Base-by-base conservation (phyloP, 2,888 invertebrate species). In the Cosmia trapezina region DNA sequence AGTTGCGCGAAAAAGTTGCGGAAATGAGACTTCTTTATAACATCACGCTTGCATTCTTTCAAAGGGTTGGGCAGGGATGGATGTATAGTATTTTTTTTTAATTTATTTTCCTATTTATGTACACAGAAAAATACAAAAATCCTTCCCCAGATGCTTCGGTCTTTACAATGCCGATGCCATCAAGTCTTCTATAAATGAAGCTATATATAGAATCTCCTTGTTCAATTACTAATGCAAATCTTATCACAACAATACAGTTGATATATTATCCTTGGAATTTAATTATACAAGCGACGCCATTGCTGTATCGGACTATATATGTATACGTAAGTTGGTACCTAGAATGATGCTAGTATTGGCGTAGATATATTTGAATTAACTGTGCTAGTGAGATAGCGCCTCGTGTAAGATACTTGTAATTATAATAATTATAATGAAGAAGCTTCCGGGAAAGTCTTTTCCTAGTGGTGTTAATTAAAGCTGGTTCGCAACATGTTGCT, bases 171-270 rank as follows among this genome's bases (percentile, higher is more conserved):
- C 68, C 54, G 22, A 56, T 56, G 12, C 54, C 41, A 70, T 73
- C 28, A 1, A 69, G n/a, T 43, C 19, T 14, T 1, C 41, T 12
- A 71, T 47, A 47, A 22, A 17, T 22, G 47, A 17, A 72, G 6
- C 12, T 60, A 60, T 49, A 57, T 4, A 54, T 45, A 57, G 28
- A 47, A 57, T 37, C 51, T 41, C 54, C 74, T 57, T 51, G 57
- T 79, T 81, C 71, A 82, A 84, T 86, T 81, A 84, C 61, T 73
- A 79, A 84, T 84, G 86, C 80, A 77, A 84, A 86, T 84, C 73
- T 77, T 86, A 77, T 75, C 70, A 28, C 57, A 73, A 76, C 84
- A 81, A 78, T 73, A 80, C 73, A 81, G 62, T 76, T 75, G 83
- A 76, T 78, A 72, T 77, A 83, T 83, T 82, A 81, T 85, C 73